Evolutionary conservation across 2,797 vertebrate species (phyloP).

Genomic region (Nothura maculosa): DNA sequence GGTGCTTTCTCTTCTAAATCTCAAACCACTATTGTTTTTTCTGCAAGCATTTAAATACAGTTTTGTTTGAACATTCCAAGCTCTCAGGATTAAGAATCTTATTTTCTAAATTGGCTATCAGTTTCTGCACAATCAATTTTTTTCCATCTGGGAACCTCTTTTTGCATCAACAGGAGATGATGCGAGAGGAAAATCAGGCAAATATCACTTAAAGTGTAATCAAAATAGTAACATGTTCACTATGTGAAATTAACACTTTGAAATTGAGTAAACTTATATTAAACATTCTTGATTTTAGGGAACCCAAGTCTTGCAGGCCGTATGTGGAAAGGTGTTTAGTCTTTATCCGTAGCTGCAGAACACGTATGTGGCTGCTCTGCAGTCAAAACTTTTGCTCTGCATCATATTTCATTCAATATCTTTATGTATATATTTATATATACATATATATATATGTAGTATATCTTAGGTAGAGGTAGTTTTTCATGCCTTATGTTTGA

Average conservation of each 20-base stretch:
- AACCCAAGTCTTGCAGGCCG: rapidly evolving
- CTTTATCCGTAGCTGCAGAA: not conserved
- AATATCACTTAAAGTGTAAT: not conserved
- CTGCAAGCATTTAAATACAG: not conserved
- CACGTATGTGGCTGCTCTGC: not conserved
- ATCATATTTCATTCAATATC: not conserved
- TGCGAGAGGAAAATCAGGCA: not conserved
- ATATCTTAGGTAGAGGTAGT: not conserved
- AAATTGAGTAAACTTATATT: not conserved
- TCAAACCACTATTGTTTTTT: not conserved
- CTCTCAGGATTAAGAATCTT: not conserved
- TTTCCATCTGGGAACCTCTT: not conserved
- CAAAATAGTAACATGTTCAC: not conserved
- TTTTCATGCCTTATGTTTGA: not conserved
- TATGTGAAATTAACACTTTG: not conserved
- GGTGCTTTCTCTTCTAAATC: not conserved
- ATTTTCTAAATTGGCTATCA: rapidly evolving
- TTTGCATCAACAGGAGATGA: not conserved
- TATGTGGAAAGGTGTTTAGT: not conserved
- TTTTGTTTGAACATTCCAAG: not conserved
- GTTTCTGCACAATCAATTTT: not conserved
- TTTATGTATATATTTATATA: too few relatives aligned
- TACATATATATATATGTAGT: too few relatives aligned
- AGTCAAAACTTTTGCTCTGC: not conserved
- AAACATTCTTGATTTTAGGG: not conserved